phyloP scores from a whole-genome alignment of 2,113 vertebrate species.

The Chlamydotis undulata region DNA sequence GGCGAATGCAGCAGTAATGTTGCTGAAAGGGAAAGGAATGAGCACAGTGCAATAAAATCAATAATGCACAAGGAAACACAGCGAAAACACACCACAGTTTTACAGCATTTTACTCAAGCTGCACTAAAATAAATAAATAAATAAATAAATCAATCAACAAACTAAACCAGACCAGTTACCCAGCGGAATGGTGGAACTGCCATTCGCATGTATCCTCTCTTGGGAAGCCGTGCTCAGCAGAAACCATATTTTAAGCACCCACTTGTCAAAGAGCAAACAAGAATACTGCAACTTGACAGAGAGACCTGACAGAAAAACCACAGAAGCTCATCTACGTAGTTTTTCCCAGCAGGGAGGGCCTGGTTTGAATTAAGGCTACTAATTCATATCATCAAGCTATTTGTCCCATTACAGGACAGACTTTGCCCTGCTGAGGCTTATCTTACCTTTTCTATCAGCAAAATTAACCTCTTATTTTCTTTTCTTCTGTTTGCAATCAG shows the following conservation, averaged over 20 bases:
- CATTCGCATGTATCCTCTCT: background rate
- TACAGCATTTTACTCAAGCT: background rate
- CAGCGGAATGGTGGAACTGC: background rate
- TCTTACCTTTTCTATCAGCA: background rate
- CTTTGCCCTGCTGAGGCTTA: background rate
- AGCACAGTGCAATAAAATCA: background rate
- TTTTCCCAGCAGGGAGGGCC: background rate
- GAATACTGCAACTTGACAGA: background rate
- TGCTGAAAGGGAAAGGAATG: background rate
- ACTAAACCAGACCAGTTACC: background rate
- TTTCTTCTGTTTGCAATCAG: background rate
- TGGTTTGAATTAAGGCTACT: background rate
- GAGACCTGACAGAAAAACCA: background rate
- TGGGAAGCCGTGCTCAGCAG: background rate
- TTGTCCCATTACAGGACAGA: background rate
- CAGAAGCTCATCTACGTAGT: background rate
- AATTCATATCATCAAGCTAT: background rate
- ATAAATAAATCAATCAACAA: background rate
- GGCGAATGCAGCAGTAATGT: background rate
- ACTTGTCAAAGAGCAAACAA: background rate
- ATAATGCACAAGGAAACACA: background rate
- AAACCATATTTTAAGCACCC: background rate
- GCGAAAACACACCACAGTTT: fast-evolving
- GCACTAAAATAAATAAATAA: background rate
- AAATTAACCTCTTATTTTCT: background rate